phyloP scores from a whole-genome alignment of 2,797 vertebrate species.

The Myripristis jacobus region DNA sequence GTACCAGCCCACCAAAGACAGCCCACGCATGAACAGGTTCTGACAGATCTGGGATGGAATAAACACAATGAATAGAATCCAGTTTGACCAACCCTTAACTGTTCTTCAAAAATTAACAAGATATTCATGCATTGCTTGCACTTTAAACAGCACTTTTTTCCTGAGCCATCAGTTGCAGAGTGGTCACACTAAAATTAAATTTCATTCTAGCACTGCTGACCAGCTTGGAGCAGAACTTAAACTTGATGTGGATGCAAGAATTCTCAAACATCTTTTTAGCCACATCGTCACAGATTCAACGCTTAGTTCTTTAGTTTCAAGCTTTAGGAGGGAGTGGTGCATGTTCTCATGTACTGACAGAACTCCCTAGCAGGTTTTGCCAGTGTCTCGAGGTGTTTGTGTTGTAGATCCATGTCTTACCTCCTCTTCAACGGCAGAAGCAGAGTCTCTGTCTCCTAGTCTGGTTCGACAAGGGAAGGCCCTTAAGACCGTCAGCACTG shows the following conservation, averaged over 20 bases:
- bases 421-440: slow-evolving; percentile 91
- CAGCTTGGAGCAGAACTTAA: not conserved
- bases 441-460: slow-evolving; percentile 87
- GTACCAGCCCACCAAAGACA: slow-evolving; percentile 98
- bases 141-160: no score
- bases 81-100: no score
- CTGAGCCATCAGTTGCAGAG: no score
- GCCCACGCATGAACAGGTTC: slow-evolving; percentile 93
- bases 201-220: no score
- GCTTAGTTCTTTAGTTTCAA: slow-evolving; percentile 4
- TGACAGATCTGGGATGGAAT: slow-evolving; percentile 89
- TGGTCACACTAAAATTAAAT: no score
- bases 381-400: not conserved
- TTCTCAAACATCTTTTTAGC: not conserved
- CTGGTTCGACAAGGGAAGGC: slow-evolving; percentile 95
- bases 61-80: not conserved
- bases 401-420: slow-evolving; percentile 70
- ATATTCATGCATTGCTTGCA: no score
- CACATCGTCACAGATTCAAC: slow-evolving; percentile 4
- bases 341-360: not conserved
- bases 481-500: slow-evolving; percentile 93
- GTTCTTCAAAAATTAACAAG: no score
- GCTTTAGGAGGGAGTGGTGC: slow-evolving; percentile 11
- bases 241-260: not conserved
- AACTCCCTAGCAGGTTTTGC: not conserved